Percentiles rank a stretch among this genome's conserved stretches.
These are phyloP conservation scores for Myiagra hebetior DNA, from an alignment of 2,113 vertebrate genomes.

Conservation along the genomic window DNA sequence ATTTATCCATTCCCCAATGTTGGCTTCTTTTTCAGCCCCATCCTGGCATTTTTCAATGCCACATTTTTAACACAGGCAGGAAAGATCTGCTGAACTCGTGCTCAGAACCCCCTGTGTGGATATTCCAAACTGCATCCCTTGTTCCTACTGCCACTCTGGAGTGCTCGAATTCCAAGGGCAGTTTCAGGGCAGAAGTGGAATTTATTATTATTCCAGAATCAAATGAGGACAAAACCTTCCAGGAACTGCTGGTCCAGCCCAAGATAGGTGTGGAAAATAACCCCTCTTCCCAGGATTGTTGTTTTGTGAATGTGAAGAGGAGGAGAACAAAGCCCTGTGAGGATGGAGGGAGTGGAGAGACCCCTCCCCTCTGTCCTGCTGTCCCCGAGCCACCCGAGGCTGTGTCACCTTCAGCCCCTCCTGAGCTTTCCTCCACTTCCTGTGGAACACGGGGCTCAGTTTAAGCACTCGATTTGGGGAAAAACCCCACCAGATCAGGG, in stretches of 20 bases:
- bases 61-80: not conserved
- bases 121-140: not conserved
- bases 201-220: not conserved
- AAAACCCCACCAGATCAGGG: not conserved
- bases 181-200: not conserved
- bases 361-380: not conserved
- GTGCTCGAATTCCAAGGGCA: not conserved
- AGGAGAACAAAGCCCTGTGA: not conserved
- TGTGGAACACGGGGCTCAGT: not conserved
- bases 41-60: not conserved
- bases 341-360: not conserved
- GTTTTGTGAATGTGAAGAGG: not conserved
- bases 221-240: not conserved
- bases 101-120: not conserved
- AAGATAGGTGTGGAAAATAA: not conserved
- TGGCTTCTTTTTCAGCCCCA: not conserved
- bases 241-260: not conserved
- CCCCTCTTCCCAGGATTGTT: not conserved
- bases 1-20: not conserved
- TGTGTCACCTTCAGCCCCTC: not conserved
- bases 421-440: rapidly evolving
- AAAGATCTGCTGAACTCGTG: not conserved
- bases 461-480: not conserved
- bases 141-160: not conserved
- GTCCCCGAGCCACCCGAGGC: not conserved